Evolutionary conservation across 2,113 vertebrate species (phyloP).

Genomic region (Actenoides hombroni): DNA sequence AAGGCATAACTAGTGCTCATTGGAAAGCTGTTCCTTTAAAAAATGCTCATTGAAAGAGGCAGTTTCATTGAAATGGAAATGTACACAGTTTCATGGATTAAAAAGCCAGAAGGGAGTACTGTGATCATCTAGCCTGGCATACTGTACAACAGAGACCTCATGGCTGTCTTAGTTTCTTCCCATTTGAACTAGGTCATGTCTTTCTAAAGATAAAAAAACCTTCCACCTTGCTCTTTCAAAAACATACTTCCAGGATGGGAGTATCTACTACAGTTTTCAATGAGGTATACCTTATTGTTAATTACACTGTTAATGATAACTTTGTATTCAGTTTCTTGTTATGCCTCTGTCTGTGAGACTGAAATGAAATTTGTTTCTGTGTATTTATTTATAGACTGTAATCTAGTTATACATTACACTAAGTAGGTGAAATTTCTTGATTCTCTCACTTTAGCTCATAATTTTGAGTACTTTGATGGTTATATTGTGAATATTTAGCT

Average conservation of each 20-base stretch:
- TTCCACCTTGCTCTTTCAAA: conserved; percentile 31
- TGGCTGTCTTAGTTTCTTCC: conserved; percentile 44
- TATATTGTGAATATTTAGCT: neutral
- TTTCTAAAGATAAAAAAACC: conserved; percentile 32
- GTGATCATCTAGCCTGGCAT: conserved; percentile 60
- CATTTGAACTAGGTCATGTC: conserved; percentile 56
- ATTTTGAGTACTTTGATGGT: neutral
- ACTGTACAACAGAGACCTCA: conserved; percentile 59
- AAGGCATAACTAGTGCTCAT: conserved; percentile 53
- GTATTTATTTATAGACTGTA: conserved; percentile 10
- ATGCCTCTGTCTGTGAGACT: neutral
- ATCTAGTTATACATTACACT: neutral
- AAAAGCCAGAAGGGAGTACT: conserved; percentile 63
- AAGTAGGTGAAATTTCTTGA: neutral
- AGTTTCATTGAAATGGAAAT: conserved; percentile 68
- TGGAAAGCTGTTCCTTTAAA: conserved; percentile 59
- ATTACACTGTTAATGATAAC: conserved; percentile 31
- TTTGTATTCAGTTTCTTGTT: conserved; percentile 17
- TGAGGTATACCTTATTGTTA: neutral
- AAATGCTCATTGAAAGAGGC: conserved; percentile 62
- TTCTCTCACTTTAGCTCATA: neutral
- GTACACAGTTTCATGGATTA: conserved; percentile 62
- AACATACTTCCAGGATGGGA: neutral
- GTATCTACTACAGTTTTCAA: conserved; percentile 11
- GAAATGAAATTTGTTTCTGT: conserved; percentile 22